Evolutionary conservation across 2,797 vertebrate species (phyloP), one percentile per base, ranked within the genome.

Genomic region (Myotis pilosus): DNA sequence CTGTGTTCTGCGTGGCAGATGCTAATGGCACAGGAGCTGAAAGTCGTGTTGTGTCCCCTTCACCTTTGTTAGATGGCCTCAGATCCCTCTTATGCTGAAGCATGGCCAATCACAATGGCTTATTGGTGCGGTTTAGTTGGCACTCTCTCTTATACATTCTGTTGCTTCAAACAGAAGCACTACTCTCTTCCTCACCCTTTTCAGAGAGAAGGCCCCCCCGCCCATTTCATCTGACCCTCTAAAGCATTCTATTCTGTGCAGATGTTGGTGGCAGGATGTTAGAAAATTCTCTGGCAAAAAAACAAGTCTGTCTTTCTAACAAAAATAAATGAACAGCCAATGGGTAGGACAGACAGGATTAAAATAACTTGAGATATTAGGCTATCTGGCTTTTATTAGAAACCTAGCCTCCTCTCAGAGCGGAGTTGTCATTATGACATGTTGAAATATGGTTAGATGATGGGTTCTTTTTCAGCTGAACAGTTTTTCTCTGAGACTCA

Each of bases 221-320:
- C 11, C 28, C 60, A 62, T 47, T 64, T 28, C 6, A 47, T 89
- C 68, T 86, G 49, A 83, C 22, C 28, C 76, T 97, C 62, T n/a
- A 93, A 95, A 94, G 47, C 36, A 64, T 80, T 49, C 95, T 97
- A 82, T 96, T 91, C 76, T 92, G 91, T 75, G 88, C 95, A 94
- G 96, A 96, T 95, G 91, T 74, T 93, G 89, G 92, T 53, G 89
- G 78, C 87, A 94, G 87, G 87, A 91, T 92, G 92, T 41, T 96
- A 95, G 95, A 87, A 96, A 93, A 89, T 96, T 82, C 88, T 76
- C 44, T 95, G 92, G 84, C 91, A 92, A 33, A 87, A 60, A 51
- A 84, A 89, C 22, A 91, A 96, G 20, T 41, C 68, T 44, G 75
- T 55, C 76, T 97, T 96, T 10, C 6, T 93, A 85, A 94, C 92